Percentiles rank a stretch among this genome's conserved stretches.
phyloP scores from a whole-genome alignment of 2,113 vertebrate species.

The Nycticryphes semicollaris region DNA sequence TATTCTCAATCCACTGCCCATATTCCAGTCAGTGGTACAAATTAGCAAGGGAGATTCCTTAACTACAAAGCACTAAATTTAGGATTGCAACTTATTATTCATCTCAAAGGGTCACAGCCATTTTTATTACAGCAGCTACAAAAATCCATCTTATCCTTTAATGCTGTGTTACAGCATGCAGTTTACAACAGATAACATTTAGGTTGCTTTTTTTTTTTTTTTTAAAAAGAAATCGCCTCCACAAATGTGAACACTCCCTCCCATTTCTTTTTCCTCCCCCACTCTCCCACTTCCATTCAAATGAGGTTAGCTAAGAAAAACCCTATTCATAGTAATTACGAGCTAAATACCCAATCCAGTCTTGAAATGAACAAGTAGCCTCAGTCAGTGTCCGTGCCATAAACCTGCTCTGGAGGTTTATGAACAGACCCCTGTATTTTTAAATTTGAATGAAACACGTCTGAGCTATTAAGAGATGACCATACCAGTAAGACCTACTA shows the following conservation, averaged over 20 bases:
- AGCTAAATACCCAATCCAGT: background rate
- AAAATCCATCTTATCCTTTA: background rate
- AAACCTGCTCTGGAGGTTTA: background rate
- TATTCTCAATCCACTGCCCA: background rate
- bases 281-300: background rate
- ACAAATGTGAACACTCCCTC: background rate
- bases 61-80: background rate
- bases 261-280: background rate
- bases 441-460: background rate
- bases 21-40: background rate
- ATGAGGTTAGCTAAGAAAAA: conserved; percentile 11
- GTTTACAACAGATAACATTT: background rate
- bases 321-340: background rate
- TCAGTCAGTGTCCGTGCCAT: background rate
- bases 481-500: rapidly evolving
- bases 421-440: background rate
- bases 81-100: background rate
- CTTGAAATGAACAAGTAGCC: background rate
- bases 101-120: background rate
- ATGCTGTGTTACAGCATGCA: background rate
- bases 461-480: background rate
- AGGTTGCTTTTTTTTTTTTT: background rate
- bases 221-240: background rate
- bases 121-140: background rate
- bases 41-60: conserved; percentile 11